These are phyloP conservation scores for Brachionus paranguensis DNA, from an alignment of 1,140 invertebrate species.

Conservation along the genomic window DNA sequence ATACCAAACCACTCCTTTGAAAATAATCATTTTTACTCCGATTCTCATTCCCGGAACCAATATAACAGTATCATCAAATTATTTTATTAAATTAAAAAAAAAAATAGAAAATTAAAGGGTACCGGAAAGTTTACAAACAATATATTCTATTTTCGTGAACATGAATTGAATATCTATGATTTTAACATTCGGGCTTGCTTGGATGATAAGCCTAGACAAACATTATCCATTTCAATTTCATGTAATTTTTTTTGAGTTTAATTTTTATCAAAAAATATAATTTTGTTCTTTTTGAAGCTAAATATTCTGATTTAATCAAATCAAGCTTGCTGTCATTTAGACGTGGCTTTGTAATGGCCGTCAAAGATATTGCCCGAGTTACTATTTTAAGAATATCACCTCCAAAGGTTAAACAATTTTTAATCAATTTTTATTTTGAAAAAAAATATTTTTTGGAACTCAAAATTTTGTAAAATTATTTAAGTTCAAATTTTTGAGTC, in stretches of 20 bases:
- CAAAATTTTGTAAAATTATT: too few species aligned
- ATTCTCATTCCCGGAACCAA: neutral
- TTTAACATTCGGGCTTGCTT: slow-evolving; percentile 3
- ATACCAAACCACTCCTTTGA: neutral
- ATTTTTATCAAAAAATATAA: neutral
- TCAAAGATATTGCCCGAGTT: neutral
- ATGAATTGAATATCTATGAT: slow-evolving; percentile 26
- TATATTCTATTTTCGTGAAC: neutral
- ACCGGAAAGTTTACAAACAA: neutral
- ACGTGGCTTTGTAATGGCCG: neutral
- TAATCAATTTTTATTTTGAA: neutral
- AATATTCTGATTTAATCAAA: neutral
- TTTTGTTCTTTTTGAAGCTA: neutral
- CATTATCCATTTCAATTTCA: neutral
- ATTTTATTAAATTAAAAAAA: too few species aligned
- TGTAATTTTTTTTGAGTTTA: neutral
- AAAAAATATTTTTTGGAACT: neutral
- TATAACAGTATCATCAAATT: neutral
- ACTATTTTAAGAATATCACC: neutral
- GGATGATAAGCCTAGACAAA: neutral
- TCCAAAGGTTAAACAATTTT: neutral
- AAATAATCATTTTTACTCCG: neutral
- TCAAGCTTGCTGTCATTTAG: neutral
- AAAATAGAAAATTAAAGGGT: too few species aligned
- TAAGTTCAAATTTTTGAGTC: too few species aligned